These are phyloP conservation scores for Thunnus albacares DNA, from an alignment of 2,797 vertebrate species.

Conservation along the genomic window DNA sequence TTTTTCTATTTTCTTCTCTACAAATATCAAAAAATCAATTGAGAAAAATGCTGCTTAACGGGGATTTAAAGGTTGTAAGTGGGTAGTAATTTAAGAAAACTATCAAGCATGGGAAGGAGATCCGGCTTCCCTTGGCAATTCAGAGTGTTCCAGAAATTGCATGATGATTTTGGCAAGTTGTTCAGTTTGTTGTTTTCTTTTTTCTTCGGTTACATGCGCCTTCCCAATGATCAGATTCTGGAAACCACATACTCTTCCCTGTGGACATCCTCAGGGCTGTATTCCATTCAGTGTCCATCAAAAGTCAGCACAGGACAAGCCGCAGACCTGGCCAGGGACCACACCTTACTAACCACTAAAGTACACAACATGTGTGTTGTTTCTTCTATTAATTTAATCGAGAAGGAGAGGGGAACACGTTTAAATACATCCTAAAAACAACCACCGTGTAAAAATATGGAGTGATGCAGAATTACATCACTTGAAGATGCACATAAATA, in stretches of 20 bases:
- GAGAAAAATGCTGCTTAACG: slow-evolving; percentile 36
- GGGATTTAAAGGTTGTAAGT: slow-evolving; percentile 57
- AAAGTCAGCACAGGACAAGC: slow-evolving; percentile 21
- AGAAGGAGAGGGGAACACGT: neutral
- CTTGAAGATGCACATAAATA: neutral
- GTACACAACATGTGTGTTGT: slow-evolving; percentile 34
- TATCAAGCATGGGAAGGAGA: slow-evolving; percentile 60
- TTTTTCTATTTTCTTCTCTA: slow-evolving; percentile 41
- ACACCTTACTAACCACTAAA: slow-evolving; percentile 47
- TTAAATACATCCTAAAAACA: slow-evolving; percentile 9
- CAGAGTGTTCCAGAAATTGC: slow-evolving; percentile 54
- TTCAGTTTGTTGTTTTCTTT: slow-evolving; percentile 62
- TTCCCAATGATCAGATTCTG: slow-evolving; percentile 66
- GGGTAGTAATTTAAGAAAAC: slow-evolving; percentile 63
- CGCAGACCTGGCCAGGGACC: slow-evolving; percentile 34
- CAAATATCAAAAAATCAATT: slow-evolving; percentile 31
- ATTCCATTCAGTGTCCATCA: slow-evolving; percentile 44
- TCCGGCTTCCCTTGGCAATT: slow-evolving; percentile 63
- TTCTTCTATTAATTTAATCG: slow-evolving; percentile 19
- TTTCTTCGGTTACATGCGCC: slow-evolving; percentile 58
- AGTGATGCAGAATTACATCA: neutral
- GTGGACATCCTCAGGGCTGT: slow-evolving; percentile 53
- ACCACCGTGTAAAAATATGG: neutral
- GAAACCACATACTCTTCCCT: slow-evolving; percentile 49
- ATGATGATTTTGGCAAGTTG: slow-evolving; percentile 67